Percentiles rank a stretch among this genome's conserved stretches.
phyloP scores from a whole-genome alignment of 2,888 invertebrate species.

The Calephelis perditalis region DNA sequence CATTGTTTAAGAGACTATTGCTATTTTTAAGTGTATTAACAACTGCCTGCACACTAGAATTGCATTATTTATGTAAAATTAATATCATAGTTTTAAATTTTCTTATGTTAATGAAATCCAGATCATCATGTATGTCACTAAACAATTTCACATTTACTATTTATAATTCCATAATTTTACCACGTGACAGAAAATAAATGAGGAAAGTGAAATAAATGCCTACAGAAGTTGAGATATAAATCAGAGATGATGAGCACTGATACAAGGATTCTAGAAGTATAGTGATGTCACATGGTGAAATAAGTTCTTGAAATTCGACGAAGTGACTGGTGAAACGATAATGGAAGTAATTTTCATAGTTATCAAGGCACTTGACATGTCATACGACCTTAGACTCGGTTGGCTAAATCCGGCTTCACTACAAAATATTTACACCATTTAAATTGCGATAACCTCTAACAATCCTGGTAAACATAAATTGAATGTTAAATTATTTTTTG shows the following conservation, averaged over 20 bases:
- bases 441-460: slow-evolving; percentile 7
- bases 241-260: no score
- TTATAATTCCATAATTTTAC: not conserved
- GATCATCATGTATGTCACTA: not conserved
- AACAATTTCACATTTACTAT: slow-evolving; percentile 4
- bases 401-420: not conserved
- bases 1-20: not conserved
- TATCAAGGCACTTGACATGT: slow-evolving; percentile 18
- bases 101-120: no score
- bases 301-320: not conserved
- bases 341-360: not conserved
- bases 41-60: not conserved
- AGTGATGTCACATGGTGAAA: not conserved
- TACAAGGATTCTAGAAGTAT: no score
- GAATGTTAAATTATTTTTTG: not conserved
- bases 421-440: slow-evolving; percentile 5
- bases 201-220: not conserved
- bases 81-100: no score
- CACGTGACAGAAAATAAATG: not conserved
- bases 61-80: no score
- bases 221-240: no score
- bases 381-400: slow-evolving; percentile 2
- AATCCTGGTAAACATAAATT: not conserved
- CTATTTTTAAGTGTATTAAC: not conserved
- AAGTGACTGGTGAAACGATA: not conserved